Evolutionary conservation across 2,888 invertebrate genomes (phyloP), one percentile per base, ranked within the genome.

Genomic region (Lingula anatina): DNA sequence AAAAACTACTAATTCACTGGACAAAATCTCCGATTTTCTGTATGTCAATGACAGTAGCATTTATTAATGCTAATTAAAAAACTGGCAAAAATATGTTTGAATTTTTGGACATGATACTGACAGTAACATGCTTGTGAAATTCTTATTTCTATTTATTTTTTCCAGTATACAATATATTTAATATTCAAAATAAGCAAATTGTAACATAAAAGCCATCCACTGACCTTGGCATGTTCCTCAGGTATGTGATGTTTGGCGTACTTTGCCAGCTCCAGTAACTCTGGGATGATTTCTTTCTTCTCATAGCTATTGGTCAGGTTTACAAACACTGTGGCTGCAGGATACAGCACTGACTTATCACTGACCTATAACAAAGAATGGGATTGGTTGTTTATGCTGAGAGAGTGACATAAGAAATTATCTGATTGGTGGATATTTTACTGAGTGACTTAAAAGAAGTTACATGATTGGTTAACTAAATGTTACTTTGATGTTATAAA

Each of bases 211-310:
- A n/a, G n/a, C n/a, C n/a, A n/a, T n/a, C n/a, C n/a, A n/a, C n/a
- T n/a, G n/a, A 76, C 77, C 64, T 74, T 75, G 37, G 64, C 63
- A 79, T 96, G 95, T 63, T 92, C 91, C 76, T 97, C 93, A 2
- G 99, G 99, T 59, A 99, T 89, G 77, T 99, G 99, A 71, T 97
- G 96, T 78, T 99, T 99, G 2, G 99, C 92, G 79, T 96, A 99
- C 79, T 97, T 95, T 0, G 99, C 99, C 56, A 99, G 79, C 76
- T 99, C 95, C 20, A 96, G 73, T 89, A 99, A 88, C 81, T 99
- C 99, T 2, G 96, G 95, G 65, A 93, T 83, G 0, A 96, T 77
- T 76, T 96, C 95, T 73, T 95, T 93, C 74, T 95, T 96, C 61
- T 99, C 97, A 75, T 96, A 97, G 2, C 94, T 92, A 80, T 99